A percentile compares a stretch with the other conserved stretches of the same genome.
Conservation (phyloP, 2,888 invertebrate species). For the Agrotis segetum region DNA sequence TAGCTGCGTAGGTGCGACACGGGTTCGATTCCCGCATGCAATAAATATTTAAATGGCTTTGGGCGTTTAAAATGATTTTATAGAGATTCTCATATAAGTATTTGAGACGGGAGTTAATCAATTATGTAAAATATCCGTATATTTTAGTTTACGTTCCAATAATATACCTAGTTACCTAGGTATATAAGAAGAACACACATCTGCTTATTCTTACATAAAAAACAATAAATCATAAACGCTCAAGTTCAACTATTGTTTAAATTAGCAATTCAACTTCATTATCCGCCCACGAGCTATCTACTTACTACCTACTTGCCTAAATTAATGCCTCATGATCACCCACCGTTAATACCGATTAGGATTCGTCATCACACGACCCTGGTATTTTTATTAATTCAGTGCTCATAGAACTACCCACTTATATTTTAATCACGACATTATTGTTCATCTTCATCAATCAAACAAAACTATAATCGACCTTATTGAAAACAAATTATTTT, state of each 20-base stretch:
- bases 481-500: constrained; percentile 1
- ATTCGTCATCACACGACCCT: constrained; percentile 34
- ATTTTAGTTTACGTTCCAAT: too few species aligned
- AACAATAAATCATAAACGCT: constrained; percentile 22
- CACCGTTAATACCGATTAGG: constrained; percentile 27
- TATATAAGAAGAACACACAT: background rate
- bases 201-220: background rate
- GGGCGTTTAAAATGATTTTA: too few species aligned
- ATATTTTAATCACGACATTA: constrained; percentile 18
- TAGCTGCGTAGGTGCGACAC: too few species aligned
- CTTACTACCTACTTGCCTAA: background rate
- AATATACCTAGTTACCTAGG: too few species aligned
- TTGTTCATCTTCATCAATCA: background rate
- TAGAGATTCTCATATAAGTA: too few species aligned
- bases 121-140: too few species aligned
- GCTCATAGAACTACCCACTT: constrained; percentile 13
- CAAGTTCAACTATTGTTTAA: constrained; percentile 54
- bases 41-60: too few species aligned
- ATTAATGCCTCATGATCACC: constrained; percentile 44
- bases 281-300: constrained; percentile 33
- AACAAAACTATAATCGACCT: background rate
- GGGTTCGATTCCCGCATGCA: too few species aligned
- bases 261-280: constrained; percentile 18
- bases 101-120: too few species aligned
- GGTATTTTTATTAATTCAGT: background rate